Conservation (phyloP, 1,140 invertebrate genomes). For the Caenorhabditis briggsae region DNA sequence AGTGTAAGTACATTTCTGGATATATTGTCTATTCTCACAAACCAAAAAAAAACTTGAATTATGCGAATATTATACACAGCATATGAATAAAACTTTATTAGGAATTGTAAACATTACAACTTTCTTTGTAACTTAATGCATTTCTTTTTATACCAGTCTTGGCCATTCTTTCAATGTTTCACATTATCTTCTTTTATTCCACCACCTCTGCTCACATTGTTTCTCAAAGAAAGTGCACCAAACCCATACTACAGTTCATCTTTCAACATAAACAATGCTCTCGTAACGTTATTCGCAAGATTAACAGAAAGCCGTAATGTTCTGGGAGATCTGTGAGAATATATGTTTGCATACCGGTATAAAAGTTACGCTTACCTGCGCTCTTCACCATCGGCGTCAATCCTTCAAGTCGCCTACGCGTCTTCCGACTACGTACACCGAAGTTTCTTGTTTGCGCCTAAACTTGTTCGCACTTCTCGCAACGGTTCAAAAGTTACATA, state of each 20-base stretch:
- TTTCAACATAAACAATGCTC: conserved; percentile 53
- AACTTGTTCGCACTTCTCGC: neutral
- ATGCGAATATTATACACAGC: no score
- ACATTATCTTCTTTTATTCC: no score
- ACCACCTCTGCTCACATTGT: no score
- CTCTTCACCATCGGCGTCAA: neutral
- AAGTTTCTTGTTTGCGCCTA: conserved; percentile 8
- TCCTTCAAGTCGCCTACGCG: neutral
- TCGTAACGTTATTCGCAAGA: conserved; percentile 51
- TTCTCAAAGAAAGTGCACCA: neutral
- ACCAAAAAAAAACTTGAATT: no score
- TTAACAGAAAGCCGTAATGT: conserved; percentile 51
- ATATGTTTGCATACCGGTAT: conserved; percentile 48
- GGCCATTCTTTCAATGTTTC: no score
- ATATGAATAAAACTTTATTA: no score
- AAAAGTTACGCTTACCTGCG: conserved; percentile 11
- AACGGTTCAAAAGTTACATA: neutral
- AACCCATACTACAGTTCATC: conserved; percentile 46
- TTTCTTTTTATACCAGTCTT: no score
- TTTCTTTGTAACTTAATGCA: no score
- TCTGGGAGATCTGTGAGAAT: conserved; percentile 39
- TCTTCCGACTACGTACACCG: neutral
- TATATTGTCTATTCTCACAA: no score
- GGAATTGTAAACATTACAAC: no score
- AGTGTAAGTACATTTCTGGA: no score